Evolutionary conservation across 2,113 vertebrate species (phyloP).

Genomic region (Chloebia gouldiae): DNA sequence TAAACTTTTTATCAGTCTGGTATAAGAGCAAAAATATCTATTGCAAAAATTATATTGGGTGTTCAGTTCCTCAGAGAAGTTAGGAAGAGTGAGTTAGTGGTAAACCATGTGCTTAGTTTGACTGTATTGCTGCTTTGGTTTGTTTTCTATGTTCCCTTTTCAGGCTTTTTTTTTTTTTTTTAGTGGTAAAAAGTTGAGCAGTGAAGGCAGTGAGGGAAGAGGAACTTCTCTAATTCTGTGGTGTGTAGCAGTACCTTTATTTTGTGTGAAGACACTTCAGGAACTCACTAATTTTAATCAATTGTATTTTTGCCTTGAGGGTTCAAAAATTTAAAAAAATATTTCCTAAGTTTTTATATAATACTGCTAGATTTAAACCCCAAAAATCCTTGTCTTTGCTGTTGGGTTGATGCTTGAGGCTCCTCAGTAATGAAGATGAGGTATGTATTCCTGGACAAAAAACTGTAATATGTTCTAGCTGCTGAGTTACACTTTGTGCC

Average conservation of each 20-base stretch:
- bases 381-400: neutral
- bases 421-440: neutral
- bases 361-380: neutral
- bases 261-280: neutral
- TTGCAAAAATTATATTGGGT: neutral
- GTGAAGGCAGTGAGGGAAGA: neutral
- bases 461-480: neutral
- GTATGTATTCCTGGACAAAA: neutral
- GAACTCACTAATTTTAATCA: neutral
- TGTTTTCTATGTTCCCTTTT: neutral
- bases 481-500: neutral
- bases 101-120: neutral
- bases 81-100: neutral
- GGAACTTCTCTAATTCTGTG: neutral
- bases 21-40: neutral
- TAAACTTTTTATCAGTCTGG: neutral
- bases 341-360: neutral
- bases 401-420: neutral
- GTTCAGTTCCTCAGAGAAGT: neutral
- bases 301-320: neutral
- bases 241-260: neutral
- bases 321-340: neutral
- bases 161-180: neutral
- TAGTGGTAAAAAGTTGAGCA: neutral
- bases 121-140: neutral